Evolutionary conservation across 2,797 vertebrate species (phyloP), one percentile per base, ranked within the genome.

Genomic region (Mus minutoides): DNA sequence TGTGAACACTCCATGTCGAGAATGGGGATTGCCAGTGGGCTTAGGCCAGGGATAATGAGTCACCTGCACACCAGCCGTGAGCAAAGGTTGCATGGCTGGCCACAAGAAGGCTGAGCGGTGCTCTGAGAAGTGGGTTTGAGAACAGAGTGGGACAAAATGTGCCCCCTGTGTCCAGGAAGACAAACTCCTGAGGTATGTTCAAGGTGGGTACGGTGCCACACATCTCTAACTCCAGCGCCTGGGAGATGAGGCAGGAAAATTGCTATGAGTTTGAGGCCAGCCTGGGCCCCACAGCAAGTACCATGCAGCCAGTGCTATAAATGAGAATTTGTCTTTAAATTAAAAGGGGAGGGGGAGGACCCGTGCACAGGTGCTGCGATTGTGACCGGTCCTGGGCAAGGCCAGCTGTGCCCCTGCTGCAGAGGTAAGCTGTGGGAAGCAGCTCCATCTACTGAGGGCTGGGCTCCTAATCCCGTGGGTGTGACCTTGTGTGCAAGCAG

Each of bases 61-160:
- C 40, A 19, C 43, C 49, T 26, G 40, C 19, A 49, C 4, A n/a
- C 43, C 34, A 0, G 34, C 37, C n/a, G 2, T 29, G 31, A 58
- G 26, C 62, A 17, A 3, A 19, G 19, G 49, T 19, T 24, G 14
- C 3, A 4, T 3, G 13, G 40, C 21, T 56, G 12, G n/a, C 6
- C 9, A 12, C n/a, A 17, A 7, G 29, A 69, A 79, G 40, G 17
- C 26, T 37, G 6, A 1, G 9, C 3, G 58, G 26, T 7, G 7
- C 86, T 52, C 17, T 6, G 14, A 40, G 71, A 34, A 56, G 26
- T 14, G 29, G n/a, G 8, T 1, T 21, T 2, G 12, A 0, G 79
- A 40, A 52, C 17, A 40, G 26, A 40, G 4, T 6, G 0, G 9
- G 43, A 31, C 19, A 49, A 7, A 3, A 4, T 19, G 3, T 2